These are phyloP conservation scores for Paramormyrops kingsleyae DNA, from an alignment of 2,113 vertebrate genomes.

Conservation along the genomic window DNA sequence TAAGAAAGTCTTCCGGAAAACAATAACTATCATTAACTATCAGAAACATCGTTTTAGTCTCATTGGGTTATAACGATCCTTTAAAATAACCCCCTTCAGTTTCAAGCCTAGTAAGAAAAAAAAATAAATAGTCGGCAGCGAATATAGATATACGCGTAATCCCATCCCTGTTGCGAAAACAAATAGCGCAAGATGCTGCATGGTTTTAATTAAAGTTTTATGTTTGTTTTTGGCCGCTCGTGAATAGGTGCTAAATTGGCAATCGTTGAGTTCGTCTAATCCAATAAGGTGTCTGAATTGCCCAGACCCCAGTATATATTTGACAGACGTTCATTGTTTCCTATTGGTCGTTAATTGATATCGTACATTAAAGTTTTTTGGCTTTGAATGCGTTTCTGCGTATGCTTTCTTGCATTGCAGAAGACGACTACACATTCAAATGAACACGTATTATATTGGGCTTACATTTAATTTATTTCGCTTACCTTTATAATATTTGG, in stretches of 20 bases:
- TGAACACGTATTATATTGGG: background rate
- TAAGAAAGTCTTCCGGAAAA: background rate
- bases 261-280: slow-evolving; percentile 10
- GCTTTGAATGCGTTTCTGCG: background rate
- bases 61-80: background rate
- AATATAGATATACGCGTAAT: background rate
- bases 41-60: background rate
- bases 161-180: background rate
- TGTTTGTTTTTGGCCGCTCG: background rate
- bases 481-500: slow-evolving; percentile 72
- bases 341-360: slow-evolving; percentile 37
- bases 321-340: slow-evolving; percentile 54
- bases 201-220: slow-evolving; percentile 2
- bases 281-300: background rate
- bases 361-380: slow-evolving; percentile 16
- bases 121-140: background rate
- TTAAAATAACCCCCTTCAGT: background rate
- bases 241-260: slow-evolving; percentile 14
- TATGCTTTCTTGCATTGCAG: background rate
- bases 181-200: background rate
- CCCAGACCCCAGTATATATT: background rate
- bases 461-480: background rate
- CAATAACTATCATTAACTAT: background rate
- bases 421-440: background rate
- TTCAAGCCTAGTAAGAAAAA: background rate